Conservation (phyloP, 2,113 vertebrate genomes). For the Engystomops pustulosus region DNA sequence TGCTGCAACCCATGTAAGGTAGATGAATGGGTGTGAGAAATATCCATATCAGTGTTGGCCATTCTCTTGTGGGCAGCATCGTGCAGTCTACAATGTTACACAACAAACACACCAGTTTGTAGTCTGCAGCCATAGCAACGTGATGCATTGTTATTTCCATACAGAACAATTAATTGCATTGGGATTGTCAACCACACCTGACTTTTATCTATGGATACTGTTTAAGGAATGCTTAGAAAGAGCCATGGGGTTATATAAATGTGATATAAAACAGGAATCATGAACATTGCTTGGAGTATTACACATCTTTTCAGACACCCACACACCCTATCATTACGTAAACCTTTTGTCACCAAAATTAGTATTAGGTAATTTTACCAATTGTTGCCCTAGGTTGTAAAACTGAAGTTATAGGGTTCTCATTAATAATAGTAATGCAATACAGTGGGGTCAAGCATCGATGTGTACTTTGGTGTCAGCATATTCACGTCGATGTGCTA, state of each 20-base stretch:
- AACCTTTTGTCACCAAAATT: neutral
- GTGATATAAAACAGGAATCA: neutral
- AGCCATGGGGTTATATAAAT: neutral
- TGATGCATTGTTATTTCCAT: constrained; percentile 6
- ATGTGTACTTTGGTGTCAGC: no score
- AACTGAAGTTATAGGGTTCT: no score
- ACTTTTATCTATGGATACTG: neutral
- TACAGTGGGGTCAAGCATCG: no score
- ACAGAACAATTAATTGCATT: constrained; percentile 6
- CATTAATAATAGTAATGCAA: no score
- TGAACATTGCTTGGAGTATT: neutral
- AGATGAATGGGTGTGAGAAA: no score
- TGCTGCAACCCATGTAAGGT: no score
- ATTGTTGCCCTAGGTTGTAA: no score
- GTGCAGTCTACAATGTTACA: no score
- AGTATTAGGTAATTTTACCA: neutral
- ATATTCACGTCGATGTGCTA: no score
- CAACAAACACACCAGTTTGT: neutral
- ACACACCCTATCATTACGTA: neutral
- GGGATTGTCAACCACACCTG: constrained; percentile 34
- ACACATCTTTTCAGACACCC: neutral
- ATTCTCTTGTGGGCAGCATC: no score
- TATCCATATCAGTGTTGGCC: no score
- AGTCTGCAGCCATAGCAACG: neutral
- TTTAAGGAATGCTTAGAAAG: neutral